Percentiles rank a stretch among this genome's conserved stretches.
Conservation (phyloP, 2,888 invertebrate genomes). For the Drosophila tanythrix region DNA sequence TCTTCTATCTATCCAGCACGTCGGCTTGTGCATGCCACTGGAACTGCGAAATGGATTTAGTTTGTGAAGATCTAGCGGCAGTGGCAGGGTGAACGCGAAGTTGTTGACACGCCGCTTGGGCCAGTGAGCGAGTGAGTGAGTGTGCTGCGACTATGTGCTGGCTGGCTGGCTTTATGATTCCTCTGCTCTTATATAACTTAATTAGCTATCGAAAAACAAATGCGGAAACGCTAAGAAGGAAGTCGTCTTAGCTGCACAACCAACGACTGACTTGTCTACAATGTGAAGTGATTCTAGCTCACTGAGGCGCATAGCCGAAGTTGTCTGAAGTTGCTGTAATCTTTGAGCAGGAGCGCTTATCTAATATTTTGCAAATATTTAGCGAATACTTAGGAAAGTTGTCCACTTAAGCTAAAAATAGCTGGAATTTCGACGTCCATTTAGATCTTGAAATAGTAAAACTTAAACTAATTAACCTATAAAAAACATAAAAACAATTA, state of each 20-base stretch:
- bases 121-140: constrained; percentile 24
- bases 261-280: not conserved
- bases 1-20: constrained; percentile 24
- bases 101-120: constrained; percentile 60
- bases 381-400: constrained; percentile 3
- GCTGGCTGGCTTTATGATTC: constrained; percentile 54
- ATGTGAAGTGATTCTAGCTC: constrained; percentile 35
- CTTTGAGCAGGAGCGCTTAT: not conserved
- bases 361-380: constrained; percentile 2
- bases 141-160: constrained; percentile 27
- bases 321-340: constrained; percentile 1
- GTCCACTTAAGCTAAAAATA: not conserved
- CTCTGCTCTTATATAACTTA: constrained; percentile 55
- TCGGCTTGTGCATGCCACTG: constrained; percentile 58
- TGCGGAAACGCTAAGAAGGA: constrained; percentile 49
- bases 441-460: not conserved
- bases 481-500: constrained; percentile 8
- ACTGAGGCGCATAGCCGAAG: constrained; percentile 30
- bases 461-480: not conserved
- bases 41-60: constrained; percentile 56
- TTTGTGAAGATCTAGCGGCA: constrained; percentile 36
- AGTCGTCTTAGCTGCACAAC: constrained; percentile 42
- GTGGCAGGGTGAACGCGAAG: constrained; percentile 7
- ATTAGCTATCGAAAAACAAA: constrained; percentile 54
- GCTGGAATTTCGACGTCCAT: not conserved